phyloP scores from a whole-genome alignment of 2,888 invertebrate species.

The Calephelis perditalis region DNA sequence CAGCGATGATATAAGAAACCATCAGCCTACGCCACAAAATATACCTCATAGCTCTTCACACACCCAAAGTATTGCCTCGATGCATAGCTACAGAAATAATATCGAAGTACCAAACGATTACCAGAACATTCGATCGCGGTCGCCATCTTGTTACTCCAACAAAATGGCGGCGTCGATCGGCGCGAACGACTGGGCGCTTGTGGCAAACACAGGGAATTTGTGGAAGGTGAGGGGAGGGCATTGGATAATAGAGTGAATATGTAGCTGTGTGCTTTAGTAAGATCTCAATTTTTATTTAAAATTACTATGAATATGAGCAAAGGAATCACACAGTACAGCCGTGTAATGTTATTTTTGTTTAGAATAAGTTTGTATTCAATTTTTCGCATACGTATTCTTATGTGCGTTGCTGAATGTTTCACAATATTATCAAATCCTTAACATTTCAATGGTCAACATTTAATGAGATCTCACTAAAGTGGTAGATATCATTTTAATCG shows the following conservation, averaged over 20 bases:
- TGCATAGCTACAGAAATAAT: constrained; percentile 75
- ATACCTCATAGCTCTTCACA: constrained; percentile 71
- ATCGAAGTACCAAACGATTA: constrained; percentile 72
- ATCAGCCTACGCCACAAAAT: constrained; percentile 61
- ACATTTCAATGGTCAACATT: too few relatives aligned
- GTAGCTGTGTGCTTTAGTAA: constrained; percentile 55
- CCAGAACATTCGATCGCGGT: constrained; percentile 70
- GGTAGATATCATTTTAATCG: constrained; percentile 35
- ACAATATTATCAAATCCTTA: too few relatives aligned
- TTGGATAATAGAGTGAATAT: constrained; percentile 42
- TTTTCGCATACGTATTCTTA: too few relatives aligned
- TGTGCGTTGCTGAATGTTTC: too few relatives aligned
- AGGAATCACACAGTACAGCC: background rate
- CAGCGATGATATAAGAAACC: constrained; percentile 57
- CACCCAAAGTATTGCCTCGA: constrained; percentile 72
- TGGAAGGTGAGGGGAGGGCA: constrained; percentile 79
- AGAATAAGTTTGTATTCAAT: too few relatives aligned
- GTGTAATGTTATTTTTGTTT: background rate
- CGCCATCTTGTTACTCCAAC: constrained; percentile 76
- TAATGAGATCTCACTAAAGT: constrained; percentile 58
- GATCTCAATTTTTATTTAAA: constrained; percentile 42
- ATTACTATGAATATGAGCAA: background rate
- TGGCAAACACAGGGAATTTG: constrained; percentile 60
- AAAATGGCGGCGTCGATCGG: constrained; percentile 73
- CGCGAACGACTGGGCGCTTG: constrained; percentile 71